Conservation (phyloP, 2,888 invertebrate genomes). For the Dermolepida albohirtum region DNA sequence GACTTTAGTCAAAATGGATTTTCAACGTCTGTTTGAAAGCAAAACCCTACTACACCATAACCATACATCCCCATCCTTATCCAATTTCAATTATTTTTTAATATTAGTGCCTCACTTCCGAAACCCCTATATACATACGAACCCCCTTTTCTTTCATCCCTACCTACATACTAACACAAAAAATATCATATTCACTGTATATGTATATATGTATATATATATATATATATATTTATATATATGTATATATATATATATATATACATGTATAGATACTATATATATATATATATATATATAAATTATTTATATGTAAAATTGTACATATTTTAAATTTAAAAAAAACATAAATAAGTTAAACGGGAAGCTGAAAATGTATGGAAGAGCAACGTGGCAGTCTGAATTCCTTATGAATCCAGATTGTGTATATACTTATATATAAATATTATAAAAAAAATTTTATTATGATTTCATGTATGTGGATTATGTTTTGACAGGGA, state of each 20-base stretch:
- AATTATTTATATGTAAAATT: slow-evolving; percentile 56
- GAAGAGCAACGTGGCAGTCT: slow-evolving; percentile 19
- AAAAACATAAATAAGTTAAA: slow-evolving; percentile 45
- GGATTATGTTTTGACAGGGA: slow-evolving; percentile 27
- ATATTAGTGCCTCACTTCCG: too few species aligned
- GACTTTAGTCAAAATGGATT: slow-evolving; percentile 56
- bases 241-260: slow-evolving; percentile 50
- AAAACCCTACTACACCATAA: slow-evolving; percentile 5
- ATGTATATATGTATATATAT: slow-evolving; percentile 49
- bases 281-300: slow-evolving; percentile 49
- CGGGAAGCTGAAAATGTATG: slow-evolving; percentile 49
- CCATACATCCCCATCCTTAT: not conserved
- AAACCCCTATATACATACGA: too few species aligned
- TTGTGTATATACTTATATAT: slow-evolving; percentile 19
- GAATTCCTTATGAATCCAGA: slow-evolving; percentile 6
- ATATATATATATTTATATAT: slow-evolving; percentile 52
- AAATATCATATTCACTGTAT: slow-evolving; percentile 48
- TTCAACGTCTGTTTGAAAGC: slow-evolving; percentile 22
- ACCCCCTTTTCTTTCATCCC: too few species aligned
- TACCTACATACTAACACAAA: slow-evolving; percentile 43
- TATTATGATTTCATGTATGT: slow-evolving; percentile 27
- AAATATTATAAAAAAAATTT: slow-evolving; percentile 22
- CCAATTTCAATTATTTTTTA: not conserved
- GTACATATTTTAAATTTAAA: slow-evolving; percentile 62
- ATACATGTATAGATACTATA: slow-evolving; percentile 58